Percentiles rank a stretch among this genome's conserved stretches.
Conservation (phyloP, 2,113 vertebrate species). For the Ardeotis arabs region DNA sequence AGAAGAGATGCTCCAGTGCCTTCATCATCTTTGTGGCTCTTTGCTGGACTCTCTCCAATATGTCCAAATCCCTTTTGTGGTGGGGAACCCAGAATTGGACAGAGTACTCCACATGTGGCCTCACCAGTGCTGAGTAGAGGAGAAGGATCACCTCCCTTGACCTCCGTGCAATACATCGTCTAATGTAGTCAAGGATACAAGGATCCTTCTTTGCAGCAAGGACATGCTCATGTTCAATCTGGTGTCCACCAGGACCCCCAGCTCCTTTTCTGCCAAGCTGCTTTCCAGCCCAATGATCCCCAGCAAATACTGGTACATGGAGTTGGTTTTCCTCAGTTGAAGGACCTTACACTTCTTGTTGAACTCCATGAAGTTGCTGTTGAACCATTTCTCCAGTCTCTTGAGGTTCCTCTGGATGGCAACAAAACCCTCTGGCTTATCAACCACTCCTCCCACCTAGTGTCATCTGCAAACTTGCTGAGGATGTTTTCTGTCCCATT, state of each 20-base stretch:
- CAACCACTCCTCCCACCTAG: neutral
- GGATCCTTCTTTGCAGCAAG: neutral
- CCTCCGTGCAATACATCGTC: rapidly evolving
- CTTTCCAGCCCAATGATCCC: neutral
- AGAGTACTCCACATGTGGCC: neutral
- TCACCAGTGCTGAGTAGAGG: neutral
- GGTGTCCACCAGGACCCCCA: neutral
- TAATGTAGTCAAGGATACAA: neutral
- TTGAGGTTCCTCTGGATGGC: neutral
- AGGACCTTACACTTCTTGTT: neutral
- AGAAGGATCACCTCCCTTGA: neutral
- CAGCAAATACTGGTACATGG: too few species aligned
- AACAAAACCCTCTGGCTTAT: neutral
- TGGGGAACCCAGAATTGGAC: neutral
- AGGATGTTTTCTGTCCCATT: neutral
- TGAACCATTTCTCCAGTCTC: neutral
- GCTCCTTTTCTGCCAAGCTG: neutral
- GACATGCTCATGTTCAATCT: neutral
- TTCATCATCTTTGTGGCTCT: neutral
- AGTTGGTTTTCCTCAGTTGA: neutral
- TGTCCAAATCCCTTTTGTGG: neutral
- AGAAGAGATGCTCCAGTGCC: too few species aligned
- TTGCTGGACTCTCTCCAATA: neutral
- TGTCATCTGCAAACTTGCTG: neutral
- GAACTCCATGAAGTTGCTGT: neutral